These are phyloP conservation scores for Lycocorax pyrrhopterus DNA, from an alignment of 2,113 vertebrate genomes.

Conservation along the genomic window DNA sequence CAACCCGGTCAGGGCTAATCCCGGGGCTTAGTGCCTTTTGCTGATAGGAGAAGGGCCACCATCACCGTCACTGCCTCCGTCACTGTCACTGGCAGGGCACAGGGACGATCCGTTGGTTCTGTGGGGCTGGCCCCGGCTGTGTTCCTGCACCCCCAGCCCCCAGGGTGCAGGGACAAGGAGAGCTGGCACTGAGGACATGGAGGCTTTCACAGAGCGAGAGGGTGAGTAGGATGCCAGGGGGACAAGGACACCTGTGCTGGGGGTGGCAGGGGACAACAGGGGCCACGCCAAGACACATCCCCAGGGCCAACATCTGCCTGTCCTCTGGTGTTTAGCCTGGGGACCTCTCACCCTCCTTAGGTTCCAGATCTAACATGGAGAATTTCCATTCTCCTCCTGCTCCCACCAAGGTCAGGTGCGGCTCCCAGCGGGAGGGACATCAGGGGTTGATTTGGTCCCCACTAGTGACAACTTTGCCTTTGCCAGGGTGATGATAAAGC, in stretches of 20 bases:
- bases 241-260: background rate
- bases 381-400: background rate
- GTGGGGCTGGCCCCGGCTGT: no score
- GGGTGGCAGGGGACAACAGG: background rate
- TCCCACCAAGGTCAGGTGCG: background rate
- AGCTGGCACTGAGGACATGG: background rate
- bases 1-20: background rate
- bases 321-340: background rate
- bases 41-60: background rate
- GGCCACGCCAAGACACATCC: background rate
- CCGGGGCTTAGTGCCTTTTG: background rate
- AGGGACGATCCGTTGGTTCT: background rate
- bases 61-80: background rate
- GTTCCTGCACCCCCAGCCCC: background rate
- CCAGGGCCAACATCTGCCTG: background rate
- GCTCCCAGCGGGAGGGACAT: background rate
- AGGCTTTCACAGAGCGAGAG: background rate
- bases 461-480: background rate
- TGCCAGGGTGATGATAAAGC: background rate
- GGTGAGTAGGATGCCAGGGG: background rate
- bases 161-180: background rate
- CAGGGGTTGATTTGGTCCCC: rapidly evolving
- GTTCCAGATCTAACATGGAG: background rate
- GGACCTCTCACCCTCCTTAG: background rate
- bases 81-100: background rate